These are phyloP conservation scores for Philopedon plagiatum DNA, from an alignment of 2,888 invertebrate genomes.

Conservation along the genomic window DNA sequence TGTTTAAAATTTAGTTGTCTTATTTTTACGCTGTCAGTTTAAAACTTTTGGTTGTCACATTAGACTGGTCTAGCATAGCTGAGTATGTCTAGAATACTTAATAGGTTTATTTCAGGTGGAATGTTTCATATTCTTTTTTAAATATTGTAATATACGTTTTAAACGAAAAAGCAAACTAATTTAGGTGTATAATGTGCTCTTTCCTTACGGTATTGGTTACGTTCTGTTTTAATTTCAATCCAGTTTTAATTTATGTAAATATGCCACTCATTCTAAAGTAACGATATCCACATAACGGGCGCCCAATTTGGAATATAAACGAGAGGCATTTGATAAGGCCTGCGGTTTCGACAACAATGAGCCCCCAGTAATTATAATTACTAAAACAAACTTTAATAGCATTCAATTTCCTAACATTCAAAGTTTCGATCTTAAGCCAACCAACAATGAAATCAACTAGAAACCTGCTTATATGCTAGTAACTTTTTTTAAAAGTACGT, in stretches of 20 bases:
- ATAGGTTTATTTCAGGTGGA: too few species aligned
- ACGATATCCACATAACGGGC: slow-evolving; percentile 17
- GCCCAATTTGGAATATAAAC: slow-evolving; percentile 31
- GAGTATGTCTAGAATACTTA: too few species aligned
- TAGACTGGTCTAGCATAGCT: too few species aligned
- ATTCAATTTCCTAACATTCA: slow-evolving; percentile 27
- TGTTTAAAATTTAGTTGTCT: too few species aligned
- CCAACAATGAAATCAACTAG: slow-evolving; percentile 40
- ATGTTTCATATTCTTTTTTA: too few species aligned
- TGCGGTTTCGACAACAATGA: slow-evolving; percentile 43
- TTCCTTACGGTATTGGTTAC: background rate
- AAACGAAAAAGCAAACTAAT: too few species aligned
- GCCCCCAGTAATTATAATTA: slow-evolving; percentile 44
- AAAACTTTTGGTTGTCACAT: too few species aligned
- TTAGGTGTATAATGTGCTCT: background rate
- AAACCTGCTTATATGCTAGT: slow-evolving; percentile 35
- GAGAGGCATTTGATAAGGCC: slow-evolving; percentile 41
- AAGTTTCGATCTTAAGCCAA: slow-evolving; percentile 42
- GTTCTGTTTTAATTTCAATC: background rate
- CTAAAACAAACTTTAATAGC: slow-evolving; percentile 48
- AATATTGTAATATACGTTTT: too few species aligned
- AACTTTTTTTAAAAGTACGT: too few species aligned
- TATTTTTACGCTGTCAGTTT: too few species aligned
- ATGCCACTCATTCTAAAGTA: slow-evolving; percentile 17
- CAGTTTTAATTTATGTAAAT: slow-evolving; percentile 10